Evolutionary conservation across 2,113 vertebrate species (phyloP), one percentile per base, ranked within the genome.

Genomic region (Marmota monax): DNA sequence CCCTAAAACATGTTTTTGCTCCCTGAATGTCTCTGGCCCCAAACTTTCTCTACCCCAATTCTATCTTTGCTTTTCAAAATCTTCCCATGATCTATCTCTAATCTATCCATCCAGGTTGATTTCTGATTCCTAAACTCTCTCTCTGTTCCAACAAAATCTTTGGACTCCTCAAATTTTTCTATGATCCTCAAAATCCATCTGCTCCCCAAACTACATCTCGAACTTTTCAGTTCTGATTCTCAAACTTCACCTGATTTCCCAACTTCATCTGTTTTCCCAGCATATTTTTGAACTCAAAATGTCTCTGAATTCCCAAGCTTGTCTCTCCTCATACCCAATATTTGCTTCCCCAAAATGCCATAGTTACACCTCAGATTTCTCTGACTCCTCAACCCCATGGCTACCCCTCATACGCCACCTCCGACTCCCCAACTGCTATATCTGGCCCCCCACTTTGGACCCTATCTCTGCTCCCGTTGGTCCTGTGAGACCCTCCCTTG

Each of bases 291-390:
- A 92, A 74, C 73, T 45, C 88, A 37, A 82, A 92, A 61, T 69
- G 29, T 86, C 20, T 29, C 65, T 61, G 51, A 97, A 25, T 63
- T 76, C 85, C 70, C 37, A 78, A 85, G 29, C 37, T 94, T 45
- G 70, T 74, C 67, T 82, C 79, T 96, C 70, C 63, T 92, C 10
- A 85, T 95, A 73, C 17, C 32, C 56, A 4, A 0, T 39, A 83
- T 74, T 48, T 94, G 63, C 74, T 96, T 96, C 48, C 37, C 69
- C 8, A 39, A 94, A 74, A 96, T 70, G 83, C 77, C 73, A 80
- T 14, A 56, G 48, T 45, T 63, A 69, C 7, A 72, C 34, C 58
- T 65, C 72, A 73, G 61, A 70, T 27, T 23, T 77, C 77, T 56
- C 89, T 92, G 58, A 92, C 37, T 77, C 63, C 70, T 88, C 37